Base-by-base conservation (phyloP, 35 echinoderm and acorn worm genomes). In the Strongylocentrotus purpuratus region DNA sequence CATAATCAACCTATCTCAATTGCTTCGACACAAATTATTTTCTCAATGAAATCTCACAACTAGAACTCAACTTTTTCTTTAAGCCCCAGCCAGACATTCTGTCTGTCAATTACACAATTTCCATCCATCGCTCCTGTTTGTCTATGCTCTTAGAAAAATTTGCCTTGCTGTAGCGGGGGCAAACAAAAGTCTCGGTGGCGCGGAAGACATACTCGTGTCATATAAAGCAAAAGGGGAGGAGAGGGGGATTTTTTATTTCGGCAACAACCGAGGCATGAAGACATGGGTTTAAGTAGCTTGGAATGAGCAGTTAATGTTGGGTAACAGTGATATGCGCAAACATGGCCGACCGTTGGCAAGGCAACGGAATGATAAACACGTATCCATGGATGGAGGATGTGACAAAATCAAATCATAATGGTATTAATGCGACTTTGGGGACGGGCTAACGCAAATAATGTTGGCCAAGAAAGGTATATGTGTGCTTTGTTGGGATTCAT, bases 51-150 rank as follows among this genome's bases (percentile, higher is more conserved):
- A 41, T 41, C 35, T 41, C 35, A 41, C 35, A 3, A 41, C 35
- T 41, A 41, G 35, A 41, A 41, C 35, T 41, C 35, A 41, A 41
- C 35, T 59, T 14, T 59, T 59, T 59, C 52, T 59, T 78, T 78
- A 78, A 78, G 65, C 65, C 65, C 65, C 8, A n/a, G 20, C 65
- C 65, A 78, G 65, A 78, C 65, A 22, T 78, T n/a, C 20, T n/a
- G 65, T 78, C 65, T 78, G 65, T 78, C 65, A 78, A 78, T 78
- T 78, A 78, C 65, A 78, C 65, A 78, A 78, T 78, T 78, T 78
- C 65, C 65, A n/a, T 78, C 65, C 65, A 78, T 78, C 65, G 20
- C 6, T 22, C 5, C 65, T 78, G 22, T 78, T 78, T 78, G 65
- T 22, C 65, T 78, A 78, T 28, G 65, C 65, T 78, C 65, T 78